Evolutionary conservation across 30 jellyfish, hydroid and myxozoan genomes (phyloP), one percentile per base, ranked within the genome.

Genomic region (Hydra vulgaris): DNA sequence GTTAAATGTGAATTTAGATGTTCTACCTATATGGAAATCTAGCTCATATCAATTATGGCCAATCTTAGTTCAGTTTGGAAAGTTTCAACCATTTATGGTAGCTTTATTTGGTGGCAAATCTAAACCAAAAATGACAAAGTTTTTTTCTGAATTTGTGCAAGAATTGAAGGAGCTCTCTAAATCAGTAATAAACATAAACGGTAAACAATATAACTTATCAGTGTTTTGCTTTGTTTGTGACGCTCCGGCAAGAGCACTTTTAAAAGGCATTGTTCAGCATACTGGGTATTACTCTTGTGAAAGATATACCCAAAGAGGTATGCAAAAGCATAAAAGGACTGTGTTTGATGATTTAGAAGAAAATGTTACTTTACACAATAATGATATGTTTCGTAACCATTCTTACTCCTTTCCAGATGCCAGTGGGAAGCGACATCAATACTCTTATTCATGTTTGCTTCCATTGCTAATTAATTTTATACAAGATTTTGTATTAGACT

Each of bases 161-260:
- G 83, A 75, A 75, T 21, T 75, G 69, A 26, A 73, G 27, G 69
- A 25, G n/a, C 81, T 84, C 19, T 66, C 74, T 17, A 27, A 26
- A 18, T 27, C 78, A 19, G 23, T 84, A n/a, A 23, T 26, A 18
- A 5, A 40, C 61, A 25, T 75, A 17, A 20, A 25, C 17, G 83
- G 56, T 75, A 53, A 23, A 15, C 56, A 25, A 21, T 53, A 19
- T 54, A 52, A 77, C 26, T 76, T 84, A 23, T 69, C 75, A 27
- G 40, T 71, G 53, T 20, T 24, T 17, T 54, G 74, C 26, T 68
- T 84, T 61, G 52, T 72, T 23, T 83, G 91, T 76, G 91, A 83
- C 74, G 91, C 91, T 19, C 91, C 91, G 8, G 88, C 87, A 18
- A 71, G 91, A 19, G 85, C 91, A 18, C 78, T 83, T 83, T 23